These are phyloP conservation scores for Paracanthobrama guichenoti DNA, from an alignment of 2,113 vertebrate genomes.

Conservation along the genomic window DNA sequence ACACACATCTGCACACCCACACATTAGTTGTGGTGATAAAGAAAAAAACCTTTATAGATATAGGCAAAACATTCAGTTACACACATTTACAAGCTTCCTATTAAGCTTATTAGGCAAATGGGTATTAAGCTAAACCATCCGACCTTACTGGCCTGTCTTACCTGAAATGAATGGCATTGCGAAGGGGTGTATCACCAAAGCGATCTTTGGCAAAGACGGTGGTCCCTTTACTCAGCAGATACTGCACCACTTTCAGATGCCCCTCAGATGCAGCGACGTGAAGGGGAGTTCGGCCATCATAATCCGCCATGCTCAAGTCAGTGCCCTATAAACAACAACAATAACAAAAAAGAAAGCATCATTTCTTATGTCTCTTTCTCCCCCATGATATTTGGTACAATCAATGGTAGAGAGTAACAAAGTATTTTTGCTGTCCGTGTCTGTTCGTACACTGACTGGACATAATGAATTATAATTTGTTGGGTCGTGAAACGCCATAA, in stretches of 20 bases:
- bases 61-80: background rate
- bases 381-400: too few species aligned
- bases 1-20: slow-evolving; percentile 33
- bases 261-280: slow-evolving; percentile 74
- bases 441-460: too few species aligned
- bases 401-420: too few species aligned
- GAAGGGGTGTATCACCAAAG: slow-evolving; percentile 84
- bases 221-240: slow-evolving; percentile 78
- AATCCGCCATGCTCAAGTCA: slow-evolving; percentile 82
- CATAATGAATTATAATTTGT: too few species aligned
- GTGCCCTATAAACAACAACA: slow-evolving; percentile 73
- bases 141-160: slow-evolving; percentile 57
- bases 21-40: slow-evolving; percentile 18
- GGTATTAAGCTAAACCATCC: background rate
- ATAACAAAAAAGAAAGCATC: too few species aligned
- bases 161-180: slow-evolving; percentile 84
- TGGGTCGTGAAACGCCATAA: background rate
- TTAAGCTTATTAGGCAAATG: background rate
- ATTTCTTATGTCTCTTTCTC: too few species aligned
- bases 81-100: background rate
- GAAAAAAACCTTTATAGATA: background rate
- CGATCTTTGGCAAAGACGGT: slow-evolving; percentile 80
- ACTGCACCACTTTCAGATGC: slow-evolving; percentile 69
- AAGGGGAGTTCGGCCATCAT: slow-evolving; percentile 84
- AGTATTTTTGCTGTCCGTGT: too few species aligned